Evolutionary conservation across 2,113 vertebrate species (phyloP), one percentile per base, ranked within the genome.

Genomic region (Lepus americanus): DNA sequence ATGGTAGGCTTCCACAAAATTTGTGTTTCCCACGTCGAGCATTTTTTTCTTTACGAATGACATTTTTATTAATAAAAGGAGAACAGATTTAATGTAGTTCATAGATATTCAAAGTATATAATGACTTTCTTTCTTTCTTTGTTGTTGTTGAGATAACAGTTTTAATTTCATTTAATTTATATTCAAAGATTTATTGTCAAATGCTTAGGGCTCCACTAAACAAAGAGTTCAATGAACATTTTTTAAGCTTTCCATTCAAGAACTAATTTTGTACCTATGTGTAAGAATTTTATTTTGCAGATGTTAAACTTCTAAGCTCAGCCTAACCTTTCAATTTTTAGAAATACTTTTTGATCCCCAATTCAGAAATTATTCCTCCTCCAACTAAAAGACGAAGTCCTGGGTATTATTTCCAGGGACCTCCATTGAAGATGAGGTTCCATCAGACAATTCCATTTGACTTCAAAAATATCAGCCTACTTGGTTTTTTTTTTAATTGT

Each of bases 251-350:
- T 81, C 74, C n/a, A 49, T 53, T 5, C 8, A n/a, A 77, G n/a
- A 92, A 44, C n/a, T 77, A 55, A 84, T 87, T 61, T 14, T 70
- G 31, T 49, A 90, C 72, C 29, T 85, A 23, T 55, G 29, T 69
- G 11, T 79, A 87, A 79, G 36, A 86, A 80, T 66, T 94, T 36
- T 13, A 82, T 89, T 67, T 86, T 19, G 63, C 7, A 81, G 91
- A 82, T 73, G 27, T 89, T 96, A 90, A 44, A 82, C 11, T 77
- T 80, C 87, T 82, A 49, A 51, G 95, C 94, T 95, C 36, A 95
- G 22, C 20, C 14, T 87, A 5, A 76, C 87, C 31, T 89, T 72
- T 92, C 22, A 87, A 91, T 95, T 23, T 92, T 86, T 9, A 87
- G 61, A 84, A 76, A 89, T 79, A 59, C 8, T 89, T 44, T 89